phyloP scores from a whole-genome alignment of 2,113 vertebrate genomes.

The Mesembrinibis cayennensis region DNA sequence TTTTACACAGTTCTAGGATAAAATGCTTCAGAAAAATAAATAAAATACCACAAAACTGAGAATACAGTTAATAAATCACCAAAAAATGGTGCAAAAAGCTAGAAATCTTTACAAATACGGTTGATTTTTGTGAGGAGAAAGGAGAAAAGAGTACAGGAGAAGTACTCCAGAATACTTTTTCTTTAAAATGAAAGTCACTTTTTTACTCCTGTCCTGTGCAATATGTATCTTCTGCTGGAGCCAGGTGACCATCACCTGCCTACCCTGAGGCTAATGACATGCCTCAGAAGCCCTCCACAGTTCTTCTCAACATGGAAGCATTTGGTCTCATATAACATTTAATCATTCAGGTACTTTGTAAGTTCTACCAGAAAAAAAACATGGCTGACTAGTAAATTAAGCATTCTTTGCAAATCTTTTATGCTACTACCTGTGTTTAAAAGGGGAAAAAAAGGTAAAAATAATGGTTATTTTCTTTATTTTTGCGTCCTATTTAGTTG shows the following conservation, averaged over 20 bases:
- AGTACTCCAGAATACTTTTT: neutral
- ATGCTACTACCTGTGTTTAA: neutral
- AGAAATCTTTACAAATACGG: neutral
- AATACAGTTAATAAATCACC: neutral
- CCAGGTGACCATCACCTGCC: neutral
- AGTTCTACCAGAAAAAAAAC: neutral
- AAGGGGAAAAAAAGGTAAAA: neutral
- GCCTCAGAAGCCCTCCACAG: neutral
- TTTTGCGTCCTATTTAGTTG: neutral
- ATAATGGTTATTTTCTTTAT: neutral
- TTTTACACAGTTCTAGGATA: neutral
- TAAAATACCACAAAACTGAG: neutral
- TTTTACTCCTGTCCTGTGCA: neutral
- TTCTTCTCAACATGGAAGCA: neutral
- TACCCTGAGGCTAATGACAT: neutral
- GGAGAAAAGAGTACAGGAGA: neutral
- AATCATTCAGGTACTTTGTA: neutral
- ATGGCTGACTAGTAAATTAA: neutral
- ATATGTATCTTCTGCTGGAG: neutral
- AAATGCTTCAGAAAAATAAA: neutral
- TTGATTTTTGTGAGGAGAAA: neutral
- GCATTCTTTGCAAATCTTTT: neutral
- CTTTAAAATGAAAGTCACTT: neutral
- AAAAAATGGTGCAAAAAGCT: neutral
- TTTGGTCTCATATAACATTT: neutral